These are phyloP conservation scores for Megaceryle maxima DNA, from an alignment of 2,113 vertebrate genomes.

Conservation along the genomic window DNA sequence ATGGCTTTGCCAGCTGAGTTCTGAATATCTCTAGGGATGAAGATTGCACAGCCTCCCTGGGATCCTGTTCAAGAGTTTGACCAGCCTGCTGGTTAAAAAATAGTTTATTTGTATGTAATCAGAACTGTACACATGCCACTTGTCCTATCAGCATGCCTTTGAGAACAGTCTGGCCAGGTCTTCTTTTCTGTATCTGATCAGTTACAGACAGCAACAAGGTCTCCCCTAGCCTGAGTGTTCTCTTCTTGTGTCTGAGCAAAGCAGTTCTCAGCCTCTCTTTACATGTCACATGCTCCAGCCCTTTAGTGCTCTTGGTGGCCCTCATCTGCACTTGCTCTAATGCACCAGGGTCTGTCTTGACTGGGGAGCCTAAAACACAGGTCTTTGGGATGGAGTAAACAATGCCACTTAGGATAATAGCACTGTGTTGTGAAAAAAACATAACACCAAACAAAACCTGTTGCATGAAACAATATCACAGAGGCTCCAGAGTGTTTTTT, in stretches of 20 bases:
- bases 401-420: background rate
- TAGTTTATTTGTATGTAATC: background rate
- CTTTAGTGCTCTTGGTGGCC: background rate
- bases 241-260: background rate
- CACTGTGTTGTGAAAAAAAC: background rate
- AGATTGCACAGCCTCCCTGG: background rate
- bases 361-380: background rate
- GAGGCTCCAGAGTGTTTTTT: background rate
- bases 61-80: background rate
- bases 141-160: background rate
- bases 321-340: background rate
- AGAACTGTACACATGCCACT: background rate
- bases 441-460: background rate
- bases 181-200: background rate
- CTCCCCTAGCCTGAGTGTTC: accelerated
- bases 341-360: background rate
- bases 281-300: accelerated
- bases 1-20: background rate
- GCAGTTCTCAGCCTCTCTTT: background rate
- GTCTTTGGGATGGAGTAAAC: background rate
- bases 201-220: background rate
- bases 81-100: background rate
- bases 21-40: background rate
- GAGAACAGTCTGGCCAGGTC: background rate
- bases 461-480: background rate